Evolutionary conservation across 2,888 invertebrate species (phyloP), one percentile per base, ranked within the genome.

Genomic region (Carcina quercana): DNA sequence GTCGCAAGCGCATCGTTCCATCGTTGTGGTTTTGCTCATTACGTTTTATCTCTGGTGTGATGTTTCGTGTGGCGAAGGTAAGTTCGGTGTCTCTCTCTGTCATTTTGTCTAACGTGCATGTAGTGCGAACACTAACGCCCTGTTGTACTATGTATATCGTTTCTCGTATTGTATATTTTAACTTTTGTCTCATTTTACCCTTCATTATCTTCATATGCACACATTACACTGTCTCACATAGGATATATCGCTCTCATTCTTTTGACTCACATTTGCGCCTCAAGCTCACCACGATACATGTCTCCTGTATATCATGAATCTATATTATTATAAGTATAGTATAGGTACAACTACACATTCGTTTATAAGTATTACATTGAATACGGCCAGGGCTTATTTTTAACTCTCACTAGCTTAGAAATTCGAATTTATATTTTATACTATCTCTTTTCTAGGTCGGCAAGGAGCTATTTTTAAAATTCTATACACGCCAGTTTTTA

Each of bases 161-260:
- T 65, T 64, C 51, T 60, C 53, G 53, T 57, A 59, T 66, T 62
- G 59, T 66, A n/a, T n/a, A 68, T 63, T 64, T 59, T 65, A 54
- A 53, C 59, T 63, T 47, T 46, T 37, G 31, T 58, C 52, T 73
- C 60, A 67, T 71, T 71, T 66, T 65, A 66, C 55, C 62, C 65
- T 53, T 79, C 79, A 78, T 78, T 50, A 61, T 60, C 58, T 69
- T 65, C 75, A 75, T n/a, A n/a, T 69, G 72, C 67, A 71, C 75
- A 74, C 68, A 71, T 64, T 41, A 70, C 58, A 79, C 72, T 53
- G 50, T 65, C 54, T 60, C 48, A 68, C 62, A 55, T 42, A 44
- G 40, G 48, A 56, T n/a, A n/a, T 61, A 60, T 68, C 60, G 54
- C 56, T 50, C 54, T 69, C 72, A 73, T 68, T 55, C 60, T 53